phyloP scores from a whole-genome alignment of 2,888 invertebrate species.

The Drosophila kokeensis region DNA sequence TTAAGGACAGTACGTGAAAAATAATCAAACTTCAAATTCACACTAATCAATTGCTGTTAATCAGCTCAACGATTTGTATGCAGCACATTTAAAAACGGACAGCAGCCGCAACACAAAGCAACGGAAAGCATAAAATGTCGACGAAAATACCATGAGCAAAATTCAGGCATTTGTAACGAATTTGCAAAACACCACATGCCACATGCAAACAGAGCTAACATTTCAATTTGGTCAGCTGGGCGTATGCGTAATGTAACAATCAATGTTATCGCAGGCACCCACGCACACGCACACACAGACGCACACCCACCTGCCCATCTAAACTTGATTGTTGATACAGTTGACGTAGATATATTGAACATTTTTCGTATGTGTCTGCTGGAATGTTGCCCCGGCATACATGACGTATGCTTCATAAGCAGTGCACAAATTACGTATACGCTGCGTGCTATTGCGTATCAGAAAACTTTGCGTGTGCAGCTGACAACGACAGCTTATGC shows the following conservation, averaged over 20 bases:
- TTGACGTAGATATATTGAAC: conserved; percentile 48
- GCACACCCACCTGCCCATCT: background rate
- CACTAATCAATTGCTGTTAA: background rate
- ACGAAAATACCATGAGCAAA: background rate
- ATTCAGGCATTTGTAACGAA: conserved; percentile 24
- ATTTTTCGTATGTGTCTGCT: conserved; percentile 6
- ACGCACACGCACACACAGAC: conserved; percentile 7
- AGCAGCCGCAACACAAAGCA: background rate
- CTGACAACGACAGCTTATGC: conserved; percentile 34
- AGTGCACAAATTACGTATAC: conserved; percentile 59
- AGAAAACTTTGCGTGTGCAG: conserved; percentile 28
- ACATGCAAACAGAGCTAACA: conserved; percentile 19
- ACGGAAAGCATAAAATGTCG: background rate
- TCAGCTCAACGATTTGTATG: background rate
- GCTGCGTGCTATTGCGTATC: conserved; percentile 15
- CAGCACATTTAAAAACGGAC: background rate
- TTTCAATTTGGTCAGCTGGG: conserved; percentile 50
- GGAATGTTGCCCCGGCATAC: conserved; percentile 40
- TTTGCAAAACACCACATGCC: conserved; percentile 9
- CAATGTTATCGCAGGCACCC: conserved; percentile 25
- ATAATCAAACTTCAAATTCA: background rate
- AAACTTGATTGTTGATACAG: conserved; percentile 13
- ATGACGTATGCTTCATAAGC: conserved; percentile 67
- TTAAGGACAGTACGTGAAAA: background rate
- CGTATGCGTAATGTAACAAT: conserved; percentile 66